Evolutionary conservation across 2,888 invertebrate genomes (phyloP), one percentile per base, ranked within the genome.

Genomic region (Pyrrhia umbra): DNA sequence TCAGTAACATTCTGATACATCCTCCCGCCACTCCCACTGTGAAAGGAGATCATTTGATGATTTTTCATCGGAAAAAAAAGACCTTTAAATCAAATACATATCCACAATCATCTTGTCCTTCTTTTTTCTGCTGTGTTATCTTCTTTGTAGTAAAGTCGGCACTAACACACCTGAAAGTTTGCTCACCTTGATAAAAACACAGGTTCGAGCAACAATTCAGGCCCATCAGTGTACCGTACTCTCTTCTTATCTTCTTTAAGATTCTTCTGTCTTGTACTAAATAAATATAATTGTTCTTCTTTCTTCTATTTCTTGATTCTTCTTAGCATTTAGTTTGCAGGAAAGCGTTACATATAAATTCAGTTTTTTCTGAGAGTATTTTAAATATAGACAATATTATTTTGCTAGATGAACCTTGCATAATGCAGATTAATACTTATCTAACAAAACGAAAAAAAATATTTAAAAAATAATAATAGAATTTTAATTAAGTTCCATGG

Each of bases 111-210:
- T 56, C 56, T 15, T 42, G 0, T 56, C 59, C 58, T 55, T 56
- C 23, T 55, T n/a, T 60, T 45, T n/a, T 50, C 40, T 68, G 80
- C 68, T 81, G 13, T 79, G 10, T 10, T 50, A 37, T 75, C 43
- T 77, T 80, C 69, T 80, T 51, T 21, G 92, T 81, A 69, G 92
- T 79, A 68, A 82, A 90, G 91, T 85, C 90, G 92, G 93, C 93
- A 95, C 96, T 95, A 96, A 97, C 97, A 97, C 97, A 97, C 97
- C 97, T 97, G 97, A 97, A 97, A 97, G 97, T 97, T 97, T 97
- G 97, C 97, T 97, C 97, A 97, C 97, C 97, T 97, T 92, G 91
- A 92, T 82, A 83, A 92, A 80, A 94, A 93, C 91, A 96, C 96
- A 97, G 96, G 97, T 97, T 95, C 95, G 96, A 97, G 97, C 97